Evolutionary conservation across 2,113 vertebrate species (phyloP).

Genomic region (Cyprinodon brontotheroides): DNA sequence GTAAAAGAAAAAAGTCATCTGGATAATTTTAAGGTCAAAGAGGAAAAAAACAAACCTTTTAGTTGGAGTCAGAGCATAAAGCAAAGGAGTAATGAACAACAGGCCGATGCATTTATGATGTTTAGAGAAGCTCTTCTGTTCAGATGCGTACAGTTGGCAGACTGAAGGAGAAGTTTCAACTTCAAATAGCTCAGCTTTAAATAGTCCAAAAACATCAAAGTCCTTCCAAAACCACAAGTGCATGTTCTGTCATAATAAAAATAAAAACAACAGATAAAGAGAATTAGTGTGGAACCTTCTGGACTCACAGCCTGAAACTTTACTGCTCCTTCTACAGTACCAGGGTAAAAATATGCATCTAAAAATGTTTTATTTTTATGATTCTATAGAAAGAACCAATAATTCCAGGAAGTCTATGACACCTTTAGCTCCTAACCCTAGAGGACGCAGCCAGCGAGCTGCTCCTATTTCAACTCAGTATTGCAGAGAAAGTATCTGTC

Average conservation of each 20-base stretch:
- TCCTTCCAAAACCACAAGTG: background rate
- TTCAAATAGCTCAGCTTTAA: background rate
- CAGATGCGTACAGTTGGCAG: background rate
- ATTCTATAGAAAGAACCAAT: background rate
- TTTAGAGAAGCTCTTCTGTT: background rate
- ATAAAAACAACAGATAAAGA: background rate
- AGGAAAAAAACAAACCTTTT: background rate
- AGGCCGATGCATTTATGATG: background rate
- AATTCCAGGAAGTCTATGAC: background rate
- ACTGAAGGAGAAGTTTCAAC: background rate
- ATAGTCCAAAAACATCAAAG: background rate
- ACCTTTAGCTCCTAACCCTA: background rate
- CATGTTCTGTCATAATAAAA: background rate
- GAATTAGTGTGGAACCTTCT: background rate
- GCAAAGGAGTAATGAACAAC: background rate
- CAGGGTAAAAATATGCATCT: background rate
- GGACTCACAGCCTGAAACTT: background rate
- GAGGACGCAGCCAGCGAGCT: background rate
- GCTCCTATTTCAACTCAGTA: background rate
- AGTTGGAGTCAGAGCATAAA: conserved; percentile 4
- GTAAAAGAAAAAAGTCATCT: conserved; percentile 26
- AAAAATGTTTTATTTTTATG: background rate
- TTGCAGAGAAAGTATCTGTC: background rate
- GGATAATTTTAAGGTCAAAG: conserved; percentile 17
- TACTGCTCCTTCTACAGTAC: background rate